Percentiles rank a stretch among this genome's conserved stretches.
phyloP scores from a whole-genome alignment of 2,797 vertebrate genomes.

The Podarcis lilfordi region DNA sequence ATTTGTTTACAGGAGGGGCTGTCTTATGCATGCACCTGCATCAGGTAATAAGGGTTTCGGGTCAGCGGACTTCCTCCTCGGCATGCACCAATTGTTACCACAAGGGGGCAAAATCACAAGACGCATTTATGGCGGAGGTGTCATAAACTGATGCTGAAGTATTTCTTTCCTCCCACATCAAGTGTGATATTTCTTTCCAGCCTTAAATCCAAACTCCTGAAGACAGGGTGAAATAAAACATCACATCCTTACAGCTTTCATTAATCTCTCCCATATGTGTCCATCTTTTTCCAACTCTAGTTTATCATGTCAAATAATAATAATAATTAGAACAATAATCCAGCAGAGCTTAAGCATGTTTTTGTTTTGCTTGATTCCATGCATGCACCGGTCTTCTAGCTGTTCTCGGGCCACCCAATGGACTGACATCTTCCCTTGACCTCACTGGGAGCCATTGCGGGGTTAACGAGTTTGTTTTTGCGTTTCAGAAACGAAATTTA shows the following conservation, averaged over 20 bases:
- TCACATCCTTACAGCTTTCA: constrained; percentile 43
- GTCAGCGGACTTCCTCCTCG: too few relatives aligned
- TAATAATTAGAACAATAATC: constrained; percentile 49
- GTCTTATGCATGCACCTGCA: neutral
- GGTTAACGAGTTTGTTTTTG: constrained; percentile 77
- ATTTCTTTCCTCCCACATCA: neutral
- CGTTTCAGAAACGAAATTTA: constrained; percentile 72
- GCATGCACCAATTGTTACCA: neutral
- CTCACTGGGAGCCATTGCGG: constrained; percentile 57
- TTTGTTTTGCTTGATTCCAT: constrained; percentile 45
- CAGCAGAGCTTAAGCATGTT: constrained; percentile 63
- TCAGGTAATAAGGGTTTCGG: accelerated
- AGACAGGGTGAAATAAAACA: constrained; percentile 59
- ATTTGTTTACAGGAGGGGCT: neutral
- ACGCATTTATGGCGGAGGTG: neutral
- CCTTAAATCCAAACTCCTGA: constrained; percentile 62
- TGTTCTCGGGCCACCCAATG: constrained; percentile 76
- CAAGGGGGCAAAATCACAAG: neutral
- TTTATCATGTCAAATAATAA: constrained; percentile 67
- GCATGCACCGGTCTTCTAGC: constrained; percentile 24
- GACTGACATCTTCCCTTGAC: constrained; percentile 69
- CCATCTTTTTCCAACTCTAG: constrained; percentile 65
- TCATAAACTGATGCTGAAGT: neutral
- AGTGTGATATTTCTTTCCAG: constrained; percentile 41
- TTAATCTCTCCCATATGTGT: constrained; percentile 71